Evolutionary conservation across 2,888 invertebrate species (phyloP).

Genomic region (Drosophila pegasa): DNA sequence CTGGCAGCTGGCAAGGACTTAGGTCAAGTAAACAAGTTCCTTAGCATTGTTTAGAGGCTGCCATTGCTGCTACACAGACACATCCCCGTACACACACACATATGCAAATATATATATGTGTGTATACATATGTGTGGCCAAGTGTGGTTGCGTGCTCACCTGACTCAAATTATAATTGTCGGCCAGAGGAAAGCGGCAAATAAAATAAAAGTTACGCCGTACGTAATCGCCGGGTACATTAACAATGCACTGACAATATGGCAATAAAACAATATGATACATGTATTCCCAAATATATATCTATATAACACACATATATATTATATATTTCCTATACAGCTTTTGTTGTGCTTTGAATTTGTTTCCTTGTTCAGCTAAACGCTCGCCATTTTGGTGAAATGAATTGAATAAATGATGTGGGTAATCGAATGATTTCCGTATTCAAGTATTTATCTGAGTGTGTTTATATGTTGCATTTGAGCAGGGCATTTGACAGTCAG

Average conservation of each 20-base stretch:
- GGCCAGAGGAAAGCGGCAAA: slow-evolving; percentile 31
- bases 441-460: neutral
- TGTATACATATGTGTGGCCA: neutral
- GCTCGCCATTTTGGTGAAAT: neutral
- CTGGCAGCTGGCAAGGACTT: slow-evolving; percentile 45
- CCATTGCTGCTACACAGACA: neutral
- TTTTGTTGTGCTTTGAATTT: neutral
- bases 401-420: neutral
- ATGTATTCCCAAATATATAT: neutral
- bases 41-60: slow-evolving; percentile 6
- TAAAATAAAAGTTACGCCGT: slow-evolving; percentile 26
- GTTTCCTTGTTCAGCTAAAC: neutral
- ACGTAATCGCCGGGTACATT: slow-evolving; percentile 3
- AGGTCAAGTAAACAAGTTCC: slow-evolving; percentile 65
- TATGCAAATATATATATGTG: neutral
- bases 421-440: neutral
- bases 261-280: neutral
- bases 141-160: slow-evolving; percentile 43
- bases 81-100: neutral
- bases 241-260: neutral
- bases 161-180: slow-evolving; percentile 44
- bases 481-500: slow-evolving; percentile 31
- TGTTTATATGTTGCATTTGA: neutral
- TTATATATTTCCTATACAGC: neutral
- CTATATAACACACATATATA: too few relatives aligned